These are phyloP conservation scores for Moxostoma hubbsi DNA, from an alignment of 2,797 vertebrate genomes.

Conservation along the genomic window DNA sequence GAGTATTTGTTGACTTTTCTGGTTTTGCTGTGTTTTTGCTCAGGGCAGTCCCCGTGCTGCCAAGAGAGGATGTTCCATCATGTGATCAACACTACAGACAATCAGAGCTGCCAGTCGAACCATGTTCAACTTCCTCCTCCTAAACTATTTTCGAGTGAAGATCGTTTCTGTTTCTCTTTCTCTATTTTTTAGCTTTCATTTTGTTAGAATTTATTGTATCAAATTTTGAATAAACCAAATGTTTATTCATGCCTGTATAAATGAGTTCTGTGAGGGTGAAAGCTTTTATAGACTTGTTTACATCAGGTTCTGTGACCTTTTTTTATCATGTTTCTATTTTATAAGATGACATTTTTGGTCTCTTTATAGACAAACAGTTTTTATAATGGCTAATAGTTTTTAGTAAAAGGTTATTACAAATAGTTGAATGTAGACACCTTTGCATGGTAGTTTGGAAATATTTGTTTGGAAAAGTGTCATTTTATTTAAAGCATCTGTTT, in stretches of 20 bases:
- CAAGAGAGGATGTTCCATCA: slow-evolving; percentile 81
- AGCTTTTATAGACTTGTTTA: slow-evolving; percentile 50
- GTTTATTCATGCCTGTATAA: slow-evolving; percentile 34
- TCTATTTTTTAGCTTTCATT: slow-evolving; percentile 41
- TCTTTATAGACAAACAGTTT: slow-evolving; percentile 59
- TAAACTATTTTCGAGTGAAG: slow-evolving; percentile 57
- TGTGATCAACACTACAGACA: slow-evolving; percentile 77
- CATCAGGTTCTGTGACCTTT: slow-evolving; percentile 61
- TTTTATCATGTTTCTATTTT: slow-evolving; percentile 50
- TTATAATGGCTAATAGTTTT: slow-evolving; percentile 57
- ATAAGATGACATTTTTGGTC: slow-evolving; percentile 55
- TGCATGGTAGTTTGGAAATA: slow-evolving; percentile 6
- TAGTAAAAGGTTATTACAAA: slow-evolving; percentile 33
- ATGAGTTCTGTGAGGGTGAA: slow-evolving; percentile 48
- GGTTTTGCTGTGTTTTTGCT: slow-evolving; percentile 25
- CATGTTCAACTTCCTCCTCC: slow-evolving; percentile 80
- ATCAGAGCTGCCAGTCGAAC: slow-evolving; percentile 73
- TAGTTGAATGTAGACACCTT: slow-evolving; percentile 32
- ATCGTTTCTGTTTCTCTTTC: slow-evolving; percentile 64
- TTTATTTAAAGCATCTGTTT: slow-evolving; percentile 33
- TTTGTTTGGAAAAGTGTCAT: background rate
- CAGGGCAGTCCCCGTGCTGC: slow-evolving; percentile 75
- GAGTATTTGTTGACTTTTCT: background rate
- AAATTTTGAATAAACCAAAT: slow-evolving; percentile 53
- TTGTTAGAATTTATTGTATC: slow-evolving; percentile 55